phyloP scores from a whole-genome alignment of 2,888 invertebrate genomes.

The Heliconius sara region DNA sequence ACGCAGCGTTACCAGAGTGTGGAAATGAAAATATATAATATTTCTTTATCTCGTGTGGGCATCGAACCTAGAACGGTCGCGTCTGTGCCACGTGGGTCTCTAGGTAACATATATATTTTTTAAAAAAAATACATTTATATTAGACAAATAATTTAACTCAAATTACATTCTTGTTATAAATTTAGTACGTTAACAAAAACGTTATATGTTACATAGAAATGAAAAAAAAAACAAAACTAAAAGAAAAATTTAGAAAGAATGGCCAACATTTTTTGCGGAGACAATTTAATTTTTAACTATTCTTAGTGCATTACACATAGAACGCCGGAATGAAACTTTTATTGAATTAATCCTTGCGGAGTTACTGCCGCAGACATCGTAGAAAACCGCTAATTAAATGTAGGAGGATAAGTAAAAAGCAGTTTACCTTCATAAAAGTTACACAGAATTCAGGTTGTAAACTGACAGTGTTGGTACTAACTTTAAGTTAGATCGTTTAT shows the following conservation, averaged over 20 bases:
- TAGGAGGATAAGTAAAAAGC: conserved; percentile 63
- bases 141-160: background rate
- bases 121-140: background rate
- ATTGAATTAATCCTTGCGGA: conserved; percentile 51
- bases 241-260: conserved; percentile 7
- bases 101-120: background rate
- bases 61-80: too few relatives aligned
- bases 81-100: too few relatives aligned
- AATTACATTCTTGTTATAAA: background rate
- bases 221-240: background rate
- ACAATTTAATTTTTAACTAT: conserved; percentile 31
- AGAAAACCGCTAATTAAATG: conserved; percentile 72
- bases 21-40: too few relatives aligned
- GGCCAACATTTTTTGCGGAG: conserved; percentile 18
- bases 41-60: too few relatives aligned
- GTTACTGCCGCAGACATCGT: conserved; percentile 60
- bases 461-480: conserved; percentile 32
- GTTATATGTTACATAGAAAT: background rate
- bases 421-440: conserved; percentile 71
- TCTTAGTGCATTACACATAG: conserved; percentile 40
- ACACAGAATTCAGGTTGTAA: conserved; percentile 51
- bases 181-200: background rate
- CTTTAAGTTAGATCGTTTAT: conserved; percentile 28
- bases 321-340: conserved; percentile 41
- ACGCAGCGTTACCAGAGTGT: too few relatives aligned